phyloP scores from a whole-genome alignment of 2,888 invertebrate genomes.

The Odontomyia ornata region DNA sequence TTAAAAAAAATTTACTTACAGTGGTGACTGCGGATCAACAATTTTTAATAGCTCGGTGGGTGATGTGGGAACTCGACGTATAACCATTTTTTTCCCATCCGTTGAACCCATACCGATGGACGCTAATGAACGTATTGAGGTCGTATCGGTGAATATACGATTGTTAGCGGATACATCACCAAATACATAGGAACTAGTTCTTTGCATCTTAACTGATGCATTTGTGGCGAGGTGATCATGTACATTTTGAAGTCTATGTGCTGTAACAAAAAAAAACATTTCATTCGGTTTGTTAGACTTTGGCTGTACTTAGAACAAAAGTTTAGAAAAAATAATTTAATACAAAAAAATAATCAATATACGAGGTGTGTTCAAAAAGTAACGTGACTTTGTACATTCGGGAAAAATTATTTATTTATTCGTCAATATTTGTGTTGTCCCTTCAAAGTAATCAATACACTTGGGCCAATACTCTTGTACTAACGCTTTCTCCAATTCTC shows the following conservation, averaged over 20 bases:
- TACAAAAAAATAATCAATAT: too few relatives aligned
- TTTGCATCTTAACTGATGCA: constrained; percentile 54
- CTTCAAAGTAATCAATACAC: too few relatives aligned
- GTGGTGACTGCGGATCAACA: constrained; percentile 73
- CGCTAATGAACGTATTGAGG: constrained; percentile 80
- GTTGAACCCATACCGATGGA: constrained; percentile 90
- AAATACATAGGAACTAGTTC: constrained; percentile 67
- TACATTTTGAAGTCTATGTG: constrained; percentile 48
- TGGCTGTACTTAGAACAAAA: too few relatives aligned
- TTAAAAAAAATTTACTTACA: too few relatives aligned
- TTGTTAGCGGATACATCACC: constrained; percentile 69
- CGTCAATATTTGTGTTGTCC: too few relatives aligned
- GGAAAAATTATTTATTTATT: too few relatives aligned
- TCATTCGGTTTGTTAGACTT: too few relatives aligned
- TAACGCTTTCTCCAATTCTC: too few relatives aligned
- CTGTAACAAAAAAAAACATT: constrained; percentile 31
- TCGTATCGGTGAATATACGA: constrained; percentile 70
- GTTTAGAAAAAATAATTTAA: too few relatives aligned
- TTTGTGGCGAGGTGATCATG: constrained; percentile 32
- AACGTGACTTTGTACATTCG: too few relatives aligned
- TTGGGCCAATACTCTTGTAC: too few relatives aligned
- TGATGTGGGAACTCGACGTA: constrained; percentile 83
- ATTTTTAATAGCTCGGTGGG: constrained; percentile 87
- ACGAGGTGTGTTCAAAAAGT: too few relatives aligned
- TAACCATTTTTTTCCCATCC: constrained; percentile 86